Evolutionary conservation across 2,797 vertebrate genomes (phyloP), one percentile per base, ranked within the genome.

Genomic region (Astyanax mexicanus): DNA sequence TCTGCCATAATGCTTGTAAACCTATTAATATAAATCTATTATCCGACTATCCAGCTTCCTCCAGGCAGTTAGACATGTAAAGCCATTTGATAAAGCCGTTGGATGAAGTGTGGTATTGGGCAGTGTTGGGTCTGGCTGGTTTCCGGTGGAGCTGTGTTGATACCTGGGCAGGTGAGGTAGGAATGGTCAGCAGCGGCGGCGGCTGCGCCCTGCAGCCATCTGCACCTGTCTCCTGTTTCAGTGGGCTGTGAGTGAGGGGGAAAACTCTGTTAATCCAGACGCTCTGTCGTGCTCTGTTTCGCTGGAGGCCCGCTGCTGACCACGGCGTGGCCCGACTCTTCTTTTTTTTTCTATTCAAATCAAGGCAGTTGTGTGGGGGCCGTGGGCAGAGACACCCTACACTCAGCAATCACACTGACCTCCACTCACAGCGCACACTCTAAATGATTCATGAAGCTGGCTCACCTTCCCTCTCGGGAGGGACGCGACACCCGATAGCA

Each of bases 401-500:
- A 84, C 80, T 72, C 78, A 25, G 77, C 83, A 82, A 80, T 79
- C 83, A 84, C 80, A 78, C 83, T 84, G 80, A 81, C 80, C 82
- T 84, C 80, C 82, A 84, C 82, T 81, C 82, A 80, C 82, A 80
- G 82, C 57, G 82, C 80, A 81, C 82, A 81, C 80, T 84, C 82
- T 84, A 81, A 84, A 84, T 84, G 82, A 84, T 84, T 84, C 75
- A 84, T 84, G 82, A 81, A 81, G 74, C 72, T 80, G 80, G 82
- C 82, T 84, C 82, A 84, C 80, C 82, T 84, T 84, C 80, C 77
- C 82, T 84, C 82, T 84, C 77, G 76, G 82, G 82, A 84, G 82
- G 77, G 77, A 84, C 74, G 80, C 80, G 82, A 81, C 77, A 84
- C 77, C 77, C 49, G 77, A 84, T 84, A 81, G 80, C 58, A 74